Base-by-base conservation (phyloP, 2,888 invertebrate genomes). In the Dichetophora obliterata region DNA sequence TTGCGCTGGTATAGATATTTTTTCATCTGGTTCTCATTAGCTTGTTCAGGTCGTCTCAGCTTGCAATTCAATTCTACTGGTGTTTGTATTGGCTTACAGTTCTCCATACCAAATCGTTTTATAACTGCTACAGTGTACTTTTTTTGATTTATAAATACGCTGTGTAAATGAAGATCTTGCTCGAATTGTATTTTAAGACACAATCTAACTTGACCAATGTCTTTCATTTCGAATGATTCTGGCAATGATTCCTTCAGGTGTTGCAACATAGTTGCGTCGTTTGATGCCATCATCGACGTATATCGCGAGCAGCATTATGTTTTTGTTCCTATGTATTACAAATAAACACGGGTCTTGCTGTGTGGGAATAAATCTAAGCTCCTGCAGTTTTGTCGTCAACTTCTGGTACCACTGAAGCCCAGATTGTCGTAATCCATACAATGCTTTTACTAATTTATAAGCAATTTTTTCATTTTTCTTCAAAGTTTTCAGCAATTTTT, bases 231-330 rank as follows among this genome's bases (percentile, higher is more conserved):
- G n/a, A n/a, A n/a, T n/a, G n/a, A n/a, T 72, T 77, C 31, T 1
- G 73, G 48, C 43, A 80, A 59, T 6, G 78, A 52, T 24, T 50
- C 0, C 54, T 82, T 81, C 0, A 77, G 54, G 8, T 65, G 24
- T 5, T 75, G 43, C 19, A 80, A 31, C 77, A 71, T 78, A n/a
- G 50, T 19, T 1, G 66, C 68, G 19, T 79, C 61, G 63, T 80
- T 81, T 57, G 80, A 78, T 5, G 82, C 79, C 48, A 81, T 59
- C 65, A 82, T 80, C 80, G 11, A 80, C 80, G 48, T 81, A 80
- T 54, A 81, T 76, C 5, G 78, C 75, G 16, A 81, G 48, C 22
- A 81, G 34, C 48, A 79, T 27, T n/a, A 80, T 75, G 16, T 77
- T 71, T 16, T 78, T 68, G 34, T 65, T 73, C 73, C 80, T 61